These are phyloP conservation scores for Pogonocichla stellata DNA, from an alignment of 2,113 vertebrate species.

Conservation along the genomic window DNA sequence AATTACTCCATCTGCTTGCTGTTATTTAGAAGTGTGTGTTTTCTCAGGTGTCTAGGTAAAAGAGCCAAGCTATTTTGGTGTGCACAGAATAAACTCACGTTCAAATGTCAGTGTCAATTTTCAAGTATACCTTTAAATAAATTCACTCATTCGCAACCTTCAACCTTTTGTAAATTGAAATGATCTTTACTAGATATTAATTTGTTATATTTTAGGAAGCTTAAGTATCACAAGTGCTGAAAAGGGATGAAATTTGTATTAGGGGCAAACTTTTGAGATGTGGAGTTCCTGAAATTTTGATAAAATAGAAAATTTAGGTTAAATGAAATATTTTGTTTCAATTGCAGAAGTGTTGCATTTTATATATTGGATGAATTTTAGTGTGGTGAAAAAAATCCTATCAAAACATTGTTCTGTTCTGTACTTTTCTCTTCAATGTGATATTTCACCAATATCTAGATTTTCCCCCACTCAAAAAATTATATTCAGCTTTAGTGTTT, in stretches of 20 bases:
- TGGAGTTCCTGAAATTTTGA: background rate
- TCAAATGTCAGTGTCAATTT: constrained; percentile 34
- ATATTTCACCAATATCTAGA: background rate
- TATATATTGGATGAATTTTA: background rate
- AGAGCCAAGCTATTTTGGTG: constrained; percentile 14
- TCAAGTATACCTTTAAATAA: constrained; percentile 10
- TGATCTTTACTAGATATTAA: constrained; percentile 17
- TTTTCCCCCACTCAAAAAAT: background rate
- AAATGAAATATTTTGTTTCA: background rate
- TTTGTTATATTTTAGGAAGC: background rate
- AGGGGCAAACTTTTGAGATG: background rate
- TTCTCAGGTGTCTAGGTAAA: constrained; percentile 41
- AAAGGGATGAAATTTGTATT: background rate
- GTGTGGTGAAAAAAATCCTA: background rate
- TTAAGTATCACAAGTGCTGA: background rate
- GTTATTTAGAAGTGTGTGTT: constrained; percentile 3
- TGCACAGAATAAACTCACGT: background rate
- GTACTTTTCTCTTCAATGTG: background rate
- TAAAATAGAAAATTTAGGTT: background rate
- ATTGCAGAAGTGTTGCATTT: background rate
- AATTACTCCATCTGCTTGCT: constrained; percentile 25
- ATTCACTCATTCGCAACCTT: background rate
- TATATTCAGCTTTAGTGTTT: background rate
- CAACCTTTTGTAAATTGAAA: constrained; percentile 9
- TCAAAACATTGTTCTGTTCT: background rate